Evolutionary conservation across 1,140 invertebrate species (phyloP), one percentile per base, ranked within the genome.

Genomic region (Hypothenemus hampei): DNA sequence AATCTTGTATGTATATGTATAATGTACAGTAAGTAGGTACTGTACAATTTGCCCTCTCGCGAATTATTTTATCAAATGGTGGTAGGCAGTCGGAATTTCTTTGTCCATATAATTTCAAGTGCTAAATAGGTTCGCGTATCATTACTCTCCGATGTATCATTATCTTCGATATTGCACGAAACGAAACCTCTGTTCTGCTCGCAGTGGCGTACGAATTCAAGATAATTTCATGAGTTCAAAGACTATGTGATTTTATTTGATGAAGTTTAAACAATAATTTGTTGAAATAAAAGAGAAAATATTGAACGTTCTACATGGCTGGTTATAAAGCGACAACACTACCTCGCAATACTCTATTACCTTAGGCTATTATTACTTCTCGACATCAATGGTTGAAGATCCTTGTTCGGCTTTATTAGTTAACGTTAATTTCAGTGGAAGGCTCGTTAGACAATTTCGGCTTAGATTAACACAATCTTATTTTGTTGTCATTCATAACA

Each of bases 21-120:
- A n/a, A n/a, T n/a, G n/a, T n/a, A n/a, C n/a, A n/a, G n/a, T n/a
- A n/a, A n/a, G 51, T 54, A 41, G 35, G 37, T 52, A 52, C 19
- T 43, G 49, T 43, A n/a, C 26, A 54, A 54, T 54, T 54, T 54
- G 51, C 36, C 51, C 20, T n/a, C n/a, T 54, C 31, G 51, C 51
- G 22, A 23, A 54, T 45, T 54, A 54, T n/a, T n/a, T 54, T 40
- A 54, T 41, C 51, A 45, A 54, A 54, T 54, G 51, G 40, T 54
- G 51, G 51, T 54, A 54, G 51, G 51, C 40, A 45, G 45, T 54
- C 51, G 41, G 51, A 37, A 54, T 43, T 60, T 52, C 59, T 60
- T 60, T 60, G 59, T 60, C 54, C 59, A 60, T 57, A 60, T 60
- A 60, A 60, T 61, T 61, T 61, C 58, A 61, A 61, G 59, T 61